These are phyloP conservation scores for Eristalis intricaria DNA, from an alignment of 2,888 invertebrate species.

Conservation along the genomic window DNA sequence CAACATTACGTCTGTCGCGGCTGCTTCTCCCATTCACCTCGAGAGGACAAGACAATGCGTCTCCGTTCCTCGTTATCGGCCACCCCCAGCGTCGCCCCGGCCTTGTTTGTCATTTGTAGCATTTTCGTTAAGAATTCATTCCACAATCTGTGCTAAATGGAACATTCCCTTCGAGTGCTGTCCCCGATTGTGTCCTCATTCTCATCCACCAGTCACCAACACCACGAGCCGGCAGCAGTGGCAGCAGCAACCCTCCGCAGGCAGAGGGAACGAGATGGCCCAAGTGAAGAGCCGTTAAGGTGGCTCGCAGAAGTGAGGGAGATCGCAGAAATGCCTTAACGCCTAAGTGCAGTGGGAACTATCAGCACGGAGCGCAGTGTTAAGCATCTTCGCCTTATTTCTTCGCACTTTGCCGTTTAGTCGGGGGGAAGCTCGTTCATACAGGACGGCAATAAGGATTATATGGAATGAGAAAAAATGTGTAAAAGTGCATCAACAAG, in stretches of 20 bases:
- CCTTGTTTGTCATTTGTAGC: slow-evolving; percentile 56
- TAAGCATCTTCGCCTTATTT: slow-evolving; percentile 48
- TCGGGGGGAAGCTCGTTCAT: not conserved
- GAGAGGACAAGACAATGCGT: slow-evolving; percentile 10
- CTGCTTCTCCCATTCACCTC: slow-evolving; percentile 3
- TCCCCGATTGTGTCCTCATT: not conserved
- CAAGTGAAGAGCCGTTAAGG: slow-evolving; percentile 21
- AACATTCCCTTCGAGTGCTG: slow-evolving; percentile 43
- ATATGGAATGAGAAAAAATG: slow-evolving; percentile 22
- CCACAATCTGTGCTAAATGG: slow-evolving; percentile 57
- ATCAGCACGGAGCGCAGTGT: slow-evolving; percentile 40
- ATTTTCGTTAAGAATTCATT: slow-evolving; percentile 55
- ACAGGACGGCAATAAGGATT: slow-evolving; percentile 25
- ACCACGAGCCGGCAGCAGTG: not conserved
- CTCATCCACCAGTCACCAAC: not conserved
- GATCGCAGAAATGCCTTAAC: not conserved
- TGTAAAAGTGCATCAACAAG: slow-evolving; percentile 35
- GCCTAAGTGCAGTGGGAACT: slow-evolving; percentile 48
- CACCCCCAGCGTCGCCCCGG: not conserved
- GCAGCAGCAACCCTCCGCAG: not conserved
- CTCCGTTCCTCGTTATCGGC: slow-evolving; percentile 27
- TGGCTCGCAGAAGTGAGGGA: not conserved
- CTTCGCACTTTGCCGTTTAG: slow-evolving; percentile 22
- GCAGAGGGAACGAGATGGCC: not conserved
- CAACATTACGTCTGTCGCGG: slow-evolving; percentile 26